Evolutionary conservation across 2,797 vertebrate genomes (phyloP).

Genomic region (Acropternis orthonyx): DNA sequence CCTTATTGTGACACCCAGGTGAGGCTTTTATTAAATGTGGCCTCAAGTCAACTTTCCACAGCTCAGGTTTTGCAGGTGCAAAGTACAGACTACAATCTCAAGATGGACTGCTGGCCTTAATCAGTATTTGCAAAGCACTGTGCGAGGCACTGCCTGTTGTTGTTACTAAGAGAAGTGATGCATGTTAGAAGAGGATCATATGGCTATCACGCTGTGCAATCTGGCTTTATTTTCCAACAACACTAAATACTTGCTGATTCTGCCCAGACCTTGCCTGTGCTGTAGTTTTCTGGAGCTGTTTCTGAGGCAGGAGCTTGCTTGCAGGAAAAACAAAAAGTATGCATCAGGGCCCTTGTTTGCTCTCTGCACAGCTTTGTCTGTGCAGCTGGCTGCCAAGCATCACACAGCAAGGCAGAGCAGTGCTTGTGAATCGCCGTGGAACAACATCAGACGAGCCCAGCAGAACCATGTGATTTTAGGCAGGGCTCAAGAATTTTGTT

Average conservation of each 20-base stretch:
- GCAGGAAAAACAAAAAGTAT: neutral
- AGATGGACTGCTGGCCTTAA: neutral
- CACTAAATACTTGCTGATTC: neutral
- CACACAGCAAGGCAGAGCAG: constrained; percentile 31
- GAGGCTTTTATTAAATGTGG: neutral
- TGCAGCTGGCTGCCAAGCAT: constrained; percentile 38
- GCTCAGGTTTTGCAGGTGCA: neutral
- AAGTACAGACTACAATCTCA: neutral
- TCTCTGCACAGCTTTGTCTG: neutral
- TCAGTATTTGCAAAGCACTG: neutral
- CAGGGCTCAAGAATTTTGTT: constrained; percentile 45
- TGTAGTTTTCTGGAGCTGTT: neutral
- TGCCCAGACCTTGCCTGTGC: neutral
- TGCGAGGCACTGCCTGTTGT: neutral
- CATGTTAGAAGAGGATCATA: neutral
- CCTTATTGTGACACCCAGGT: neutral
- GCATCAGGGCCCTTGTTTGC: neutral
- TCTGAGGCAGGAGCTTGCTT: neutral
- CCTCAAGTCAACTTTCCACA: neutral
- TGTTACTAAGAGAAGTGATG: neutral
- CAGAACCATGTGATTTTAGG: constrained; percentile 51
- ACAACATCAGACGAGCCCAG: constrained; percentile 32
- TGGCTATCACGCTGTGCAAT: neutral
- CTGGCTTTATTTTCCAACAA: constrained; percentile 1
- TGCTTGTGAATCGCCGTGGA: constrained; percentile 28